A percentile compares a stretch with the other conserved stretches of the same genome.
Evolutionary conservation across 1,140 invertebrate species (phyloP).

Genomic region (Psix sp.): DNA sequence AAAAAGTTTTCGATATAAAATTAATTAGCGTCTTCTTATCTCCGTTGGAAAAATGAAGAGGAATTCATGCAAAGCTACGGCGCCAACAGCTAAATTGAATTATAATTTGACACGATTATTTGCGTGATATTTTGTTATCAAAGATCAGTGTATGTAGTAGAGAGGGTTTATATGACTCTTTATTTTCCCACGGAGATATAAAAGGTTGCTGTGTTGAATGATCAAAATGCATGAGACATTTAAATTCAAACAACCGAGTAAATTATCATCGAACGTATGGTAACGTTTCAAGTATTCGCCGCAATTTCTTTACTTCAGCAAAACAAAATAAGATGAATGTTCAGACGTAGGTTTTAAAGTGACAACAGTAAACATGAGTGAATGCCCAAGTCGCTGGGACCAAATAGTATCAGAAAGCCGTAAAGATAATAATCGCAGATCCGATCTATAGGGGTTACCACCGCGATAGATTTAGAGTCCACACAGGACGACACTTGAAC

Average conservation of each 20-base stretch:
- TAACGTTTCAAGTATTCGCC: conserved; percentile 27
- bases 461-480: conserved; percentile 47
- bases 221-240: conserved; percentile 51
- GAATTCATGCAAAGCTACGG: neutral
- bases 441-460: conserved; percentile 53
- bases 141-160: no score
- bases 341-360: conserved; percentile 42
- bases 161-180: conserved; percentile 8
- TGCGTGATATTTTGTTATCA: conserved; percentile 5
- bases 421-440: conserved; percentile 58
- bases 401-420: conserved; percentile 43
- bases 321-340: conserved; percentile 43
- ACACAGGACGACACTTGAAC: conserved; percentile 36
- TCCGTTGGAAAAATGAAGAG: no score
- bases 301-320: conserved; percentile 35
- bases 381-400: conserved; percentile 33
- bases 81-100: conserved; percentile 7
- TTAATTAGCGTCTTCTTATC: no score
- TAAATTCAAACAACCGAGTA: conserved; percentile 44
- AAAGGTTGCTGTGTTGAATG: conserved; percentile 13
- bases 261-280: conserved; percentile 34
- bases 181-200: conserved; percentile 26
- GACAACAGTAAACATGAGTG: conserved; percentile 52
- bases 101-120: conserved; percentile 9
- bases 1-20: no score